These are phyloP conservation scores for Clupea harengus DNA, from an alignment of 2,113 vertebrate genomes.

Conservation along the genomic window DNA sequence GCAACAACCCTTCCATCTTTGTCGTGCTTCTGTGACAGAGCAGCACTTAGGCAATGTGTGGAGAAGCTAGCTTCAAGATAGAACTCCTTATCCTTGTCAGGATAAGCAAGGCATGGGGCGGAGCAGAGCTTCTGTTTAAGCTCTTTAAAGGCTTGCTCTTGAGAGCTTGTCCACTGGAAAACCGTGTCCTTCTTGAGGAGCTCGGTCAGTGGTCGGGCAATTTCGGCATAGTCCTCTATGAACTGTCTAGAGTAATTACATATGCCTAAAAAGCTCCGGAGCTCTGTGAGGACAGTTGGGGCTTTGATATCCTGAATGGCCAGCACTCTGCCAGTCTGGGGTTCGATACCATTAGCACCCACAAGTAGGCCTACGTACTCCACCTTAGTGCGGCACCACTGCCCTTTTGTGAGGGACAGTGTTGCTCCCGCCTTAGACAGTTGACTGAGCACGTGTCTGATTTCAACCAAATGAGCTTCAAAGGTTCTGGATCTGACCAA, in stretches of 20 bases:
- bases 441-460: neutral
- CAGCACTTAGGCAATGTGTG: constrained; percentile 17
- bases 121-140: constrained; percentile 14
- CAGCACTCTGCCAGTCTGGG: neutral
- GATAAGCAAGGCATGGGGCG: constrained; percentile 32
- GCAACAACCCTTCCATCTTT: constrained; percentile 25
- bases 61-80: constrained; percentile 34
- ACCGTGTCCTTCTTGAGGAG: neutral
- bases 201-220: constrained; percentile 16
- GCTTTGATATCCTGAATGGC: constrained; percentile 26
- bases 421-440: neutral
- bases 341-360: constrained; percentile 2
- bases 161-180: neutral
- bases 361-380: constrained; percentile 26
- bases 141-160: neutral
- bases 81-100: constrained; percentile 20
- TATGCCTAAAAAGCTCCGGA: constrained; percentile 24
- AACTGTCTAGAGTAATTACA: constrained; percentile 35
- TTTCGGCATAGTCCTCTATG: constrained; percentile 27
- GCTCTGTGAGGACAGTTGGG: neutral
- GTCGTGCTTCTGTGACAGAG: constrained; percentile 25
- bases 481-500: neutral
- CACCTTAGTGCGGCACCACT: constrained; percentile 26
- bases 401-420: neutral
- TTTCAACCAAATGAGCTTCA: neutral